Base-by-base conservation (phyloP, 2,797 vertebrate genomes). In the Galaxias olidus region DNA sequence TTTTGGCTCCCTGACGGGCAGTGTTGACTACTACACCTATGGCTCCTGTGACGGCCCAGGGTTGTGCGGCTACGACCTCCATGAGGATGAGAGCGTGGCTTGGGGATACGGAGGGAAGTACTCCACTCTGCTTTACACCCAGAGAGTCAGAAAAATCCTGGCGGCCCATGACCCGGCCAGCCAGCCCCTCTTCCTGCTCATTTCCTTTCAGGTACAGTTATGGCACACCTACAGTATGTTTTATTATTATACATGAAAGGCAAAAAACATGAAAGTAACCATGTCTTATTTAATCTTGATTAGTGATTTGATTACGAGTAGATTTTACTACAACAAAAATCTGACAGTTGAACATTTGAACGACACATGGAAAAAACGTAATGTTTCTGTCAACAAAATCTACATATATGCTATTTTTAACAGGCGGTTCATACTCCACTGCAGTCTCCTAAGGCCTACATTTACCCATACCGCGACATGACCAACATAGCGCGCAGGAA, bases 21-120 rank as follows among this genome's bases (percentile, higher is more conserved):
- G 97, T 0, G 96, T 98, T 76, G 95, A 98, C 86, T 97, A 98
- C 78, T 98, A 98, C 81, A 96, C 95, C 11, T 98, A 98, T 0
- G 92, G 95, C 72, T 97, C 96, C 42, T 98, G 97, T 0, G 96
- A 98, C 0, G 97, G 97, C 19, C 96, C 95, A 0, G 94, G 94
- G 0, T 78, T 96, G 53, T 99, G 97, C 0, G 97, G 97, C 55
- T 98, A 95, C 0, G 97, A 99, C 80, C 93, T 99, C 66, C 97
- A 98, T 0, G 94, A 96, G 13, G 92, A 95, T 0, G 97, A 99
- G 85, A 91, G 78, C 0, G 94, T 96, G 67, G 96, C 96, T 0
- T 97, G 96, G 96, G 94, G 93, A 15, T 92, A 94, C 66, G 93
- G 93, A 0, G 97, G 96, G 40, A 95, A 95, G 60, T 99, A 98